Evolutionary conservation across 2,113 vertebrate genomes (phyloP).

Genomic region (Mustelus asterias): DNA sequence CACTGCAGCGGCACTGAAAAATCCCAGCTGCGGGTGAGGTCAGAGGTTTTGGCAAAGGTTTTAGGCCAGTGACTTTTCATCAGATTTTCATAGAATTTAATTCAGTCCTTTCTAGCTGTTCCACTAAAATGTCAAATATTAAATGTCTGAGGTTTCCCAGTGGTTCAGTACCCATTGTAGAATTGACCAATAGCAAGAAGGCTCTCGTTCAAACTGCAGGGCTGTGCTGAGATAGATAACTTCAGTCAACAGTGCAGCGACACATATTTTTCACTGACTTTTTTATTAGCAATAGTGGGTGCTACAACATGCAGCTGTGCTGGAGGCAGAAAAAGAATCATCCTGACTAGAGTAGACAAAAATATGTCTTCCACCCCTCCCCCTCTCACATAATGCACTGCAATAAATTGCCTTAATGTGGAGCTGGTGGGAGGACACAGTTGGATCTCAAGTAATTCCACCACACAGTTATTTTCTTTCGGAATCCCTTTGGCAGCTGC

Average conservation of each 20-base stretch:
- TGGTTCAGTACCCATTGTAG: not conserved
- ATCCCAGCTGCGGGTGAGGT: no score
- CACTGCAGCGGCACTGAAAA: no score
- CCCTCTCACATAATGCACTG: no score
- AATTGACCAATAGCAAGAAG: not conserved
- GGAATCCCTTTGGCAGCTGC: constrained; percentile 11
- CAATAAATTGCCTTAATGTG: not conserved
- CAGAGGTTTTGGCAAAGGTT: no score
- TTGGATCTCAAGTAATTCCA: not conserved
- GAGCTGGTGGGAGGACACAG: not conserved
- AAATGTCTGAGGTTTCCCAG: not conserved
- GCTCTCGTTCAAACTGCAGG: not conserved
- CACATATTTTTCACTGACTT: not conserved
- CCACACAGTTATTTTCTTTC: not conserved
- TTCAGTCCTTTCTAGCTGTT: not conserved
- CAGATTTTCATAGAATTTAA: not conserved
- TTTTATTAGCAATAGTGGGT: not conserved
- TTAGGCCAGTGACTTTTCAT: no score
- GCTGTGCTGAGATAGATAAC: not conserved
- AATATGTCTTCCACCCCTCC: not conserved
- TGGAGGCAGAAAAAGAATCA: not conserved
- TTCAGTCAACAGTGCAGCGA: not conserved
- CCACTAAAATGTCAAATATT: not conserved
- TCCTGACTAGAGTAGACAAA: not conserved
- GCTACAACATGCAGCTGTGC: not conserved